These are phyloP conservation scores for Choristoneura fumiferana DNA, from an alignment of 1,140 invertebrate species.

Conservation along the genomic window DNA sequence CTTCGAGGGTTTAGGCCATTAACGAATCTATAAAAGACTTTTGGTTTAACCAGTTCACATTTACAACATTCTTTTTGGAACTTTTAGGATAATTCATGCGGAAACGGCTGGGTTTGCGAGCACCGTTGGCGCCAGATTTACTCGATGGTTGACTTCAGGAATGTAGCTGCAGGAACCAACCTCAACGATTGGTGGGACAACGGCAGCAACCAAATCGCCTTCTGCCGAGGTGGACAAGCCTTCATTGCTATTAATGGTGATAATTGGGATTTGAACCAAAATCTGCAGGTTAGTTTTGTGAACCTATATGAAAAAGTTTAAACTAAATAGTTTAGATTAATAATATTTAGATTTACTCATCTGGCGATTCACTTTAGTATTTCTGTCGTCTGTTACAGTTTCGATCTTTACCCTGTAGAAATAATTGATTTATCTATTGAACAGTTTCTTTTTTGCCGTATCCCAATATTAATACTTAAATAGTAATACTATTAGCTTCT, in stretches of 20 bases:
- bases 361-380: too few species aligned
- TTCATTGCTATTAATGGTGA: slow-evolving; percentile 84
- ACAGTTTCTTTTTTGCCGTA: background rate
- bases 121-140: slow-evolving; percentile 88
- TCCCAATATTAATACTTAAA: too few species aligned
- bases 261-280: slow-evolving; percentile 64
- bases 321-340: too few species aligned
- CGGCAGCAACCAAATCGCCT: slow-evolving; percentile 84
- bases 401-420: too few species aligned
- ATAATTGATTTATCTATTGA: too few species aligned
- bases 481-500: too few species aligned
- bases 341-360: too few species aligned
- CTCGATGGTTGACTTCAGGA: slow-evolving; percentile 86
- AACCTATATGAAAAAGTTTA: too few species aligned
- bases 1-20: too few species aligned
- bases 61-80: background rate
- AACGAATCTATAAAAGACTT: too few species aligned
- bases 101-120: slow-evolving; percentile 90
- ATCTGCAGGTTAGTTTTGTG: slow-evolving; percentile 48
- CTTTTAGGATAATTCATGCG: slow-evolving; percentile 79
- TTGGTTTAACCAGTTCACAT: too few species aligned
- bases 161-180: slow-evolving; percentile 74
- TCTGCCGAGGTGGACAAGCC: slow-evolving; percentile 81
- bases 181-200: slow-evolving; percentile 84
- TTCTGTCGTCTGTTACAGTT: too few species aligned